These are phyloP conservation scores for Odocoileus virginianus DNA, from an alignment of 2,113 vertebrate genomes.

Conservation along the genomic window DNA sequence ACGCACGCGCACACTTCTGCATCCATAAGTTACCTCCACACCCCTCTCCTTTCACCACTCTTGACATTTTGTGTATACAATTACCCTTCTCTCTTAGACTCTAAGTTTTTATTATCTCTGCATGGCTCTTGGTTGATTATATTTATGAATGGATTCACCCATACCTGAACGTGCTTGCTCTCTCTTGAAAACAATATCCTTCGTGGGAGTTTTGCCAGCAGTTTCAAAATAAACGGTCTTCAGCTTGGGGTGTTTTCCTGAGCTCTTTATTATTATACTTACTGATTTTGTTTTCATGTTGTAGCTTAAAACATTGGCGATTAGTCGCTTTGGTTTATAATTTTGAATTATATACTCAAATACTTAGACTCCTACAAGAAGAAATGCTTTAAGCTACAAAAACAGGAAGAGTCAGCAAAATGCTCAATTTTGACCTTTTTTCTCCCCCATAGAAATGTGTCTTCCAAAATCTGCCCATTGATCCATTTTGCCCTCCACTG, in stretches of 20 bases:
- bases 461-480: background rate
- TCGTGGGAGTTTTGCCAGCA: background rate
- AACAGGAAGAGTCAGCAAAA: background rate
- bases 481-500: background rate
- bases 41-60: background rate
- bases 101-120: background rate
- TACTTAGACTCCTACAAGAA: background rate
- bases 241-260: background rate
- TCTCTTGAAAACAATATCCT: background rate
- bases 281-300: background rate
- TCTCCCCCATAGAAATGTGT: background rate
- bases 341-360: background rate
- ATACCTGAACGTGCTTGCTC: background rate
- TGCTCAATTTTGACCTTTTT: background rate
- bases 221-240: background rate
- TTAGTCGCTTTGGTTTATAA: background rate
- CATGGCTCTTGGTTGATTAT: background rate
- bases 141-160: background rate
- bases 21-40: background rate
- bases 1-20: background rate
- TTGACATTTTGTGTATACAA: background rate
- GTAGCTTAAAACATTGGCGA: background rate
- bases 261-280: background rate
- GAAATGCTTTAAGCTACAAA: background rate
- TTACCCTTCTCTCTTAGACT: background rate